Evolutionary conservation across 92 coral and sea anemone species (phyloP).

Genomic region (Phenganax marumi): DNA sequence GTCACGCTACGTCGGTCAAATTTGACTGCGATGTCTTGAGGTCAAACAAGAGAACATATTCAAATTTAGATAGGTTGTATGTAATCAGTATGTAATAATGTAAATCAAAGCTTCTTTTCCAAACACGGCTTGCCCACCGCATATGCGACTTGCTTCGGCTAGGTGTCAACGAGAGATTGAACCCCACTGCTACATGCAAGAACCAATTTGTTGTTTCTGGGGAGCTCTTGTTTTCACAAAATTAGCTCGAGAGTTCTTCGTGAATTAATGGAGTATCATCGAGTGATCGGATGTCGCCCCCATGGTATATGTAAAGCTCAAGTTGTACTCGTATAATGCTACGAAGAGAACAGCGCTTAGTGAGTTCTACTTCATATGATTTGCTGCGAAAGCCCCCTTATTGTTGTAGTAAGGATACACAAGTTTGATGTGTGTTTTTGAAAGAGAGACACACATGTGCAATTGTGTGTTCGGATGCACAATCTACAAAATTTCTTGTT

Average conservation of each 20-base stretch:
- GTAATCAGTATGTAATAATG: slow-evolving; percentile 17
- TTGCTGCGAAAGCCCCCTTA: neutral
- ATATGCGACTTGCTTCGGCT: slow-evolving; percentile 17
- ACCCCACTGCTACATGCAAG: neutral
- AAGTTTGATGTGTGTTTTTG: neutral
- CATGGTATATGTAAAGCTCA: slow-evolving; percentile 22
- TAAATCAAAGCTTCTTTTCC: slow-evolving; percentile 7
- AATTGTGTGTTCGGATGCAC: neutral
- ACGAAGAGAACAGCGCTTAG: slow-evolving; percentile 33
- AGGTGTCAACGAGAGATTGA: slow-evolving; percentile 12
- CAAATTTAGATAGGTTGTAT: slow-evolving; percentile 26
- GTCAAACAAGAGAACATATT: slow-evolving; percentile 19
- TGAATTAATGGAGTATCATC: slow-evolving; percentile 35
- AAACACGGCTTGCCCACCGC: slow-evolving; percentile 19
- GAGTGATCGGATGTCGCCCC: slow-evolving; percentile 30
- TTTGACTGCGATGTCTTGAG: slow-evolving; percentile 23
- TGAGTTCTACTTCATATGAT: slow-evolving; percentile 22
- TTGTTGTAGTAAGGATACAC: neutral
- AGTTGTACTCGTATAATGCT: slow-evolving; percentile 33
- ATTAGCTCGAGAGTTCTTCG: slow-evolving; percentile 1
- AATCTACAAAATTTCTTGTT: slow-evolving; percentile 5
- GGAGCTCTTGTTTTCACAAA: slow-evolving; percentile 4
- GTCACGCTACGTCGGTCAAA: slow-evolving; percentile 44
- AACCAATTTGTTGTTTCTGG: slow-evolving; percentile 7
- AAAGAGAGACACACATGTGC: neutral